phyloP scores from a whole-genome alignment of 1,140 invertebrate genomes.

The Acromyrmex heyeri region DNA sequence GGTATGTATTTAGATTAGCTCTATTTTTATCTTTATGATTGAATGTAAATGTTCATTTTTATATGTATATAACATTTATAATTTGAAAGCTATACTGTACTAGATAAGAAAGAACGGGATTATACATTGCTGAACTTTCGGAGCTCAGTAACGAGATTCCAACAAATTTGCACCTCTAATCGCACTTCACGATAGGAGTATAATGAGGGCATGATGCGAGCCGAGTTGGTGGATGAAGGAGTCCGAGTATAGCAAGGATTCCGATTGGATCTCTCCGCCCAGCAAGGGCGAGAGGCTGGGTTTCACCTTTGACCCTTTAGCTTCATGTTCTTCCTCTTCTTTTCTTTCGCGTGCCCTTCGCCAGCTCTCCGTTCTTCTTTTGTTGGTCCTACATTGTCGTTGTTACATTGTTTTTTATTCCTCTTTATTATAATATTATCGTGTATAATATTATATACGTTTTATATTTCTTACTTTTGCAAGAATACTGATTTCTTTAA shows the following conservation, averaged over 20 bases:
- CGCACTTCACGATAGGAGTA: conserved; percentile 77
- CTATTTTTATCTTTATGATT: neutral
- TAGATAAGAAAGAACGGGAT: conserved; percentile 21
- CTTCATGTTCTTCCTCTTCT: conserved; percentile 71
- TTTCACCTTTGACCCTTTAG: conserved; percentile 85
- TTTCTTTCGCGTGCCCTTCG: conserved; percentile 67
- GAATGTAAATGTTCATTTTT: neutral
- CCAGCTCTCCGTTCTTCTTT: conserved; percentile 65
- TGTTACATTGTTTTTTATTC: conserved; percentile 46
- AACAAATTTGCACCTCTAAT: conserved; percentile 79
- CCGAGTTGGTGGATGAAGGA: conserved; percentile 80
- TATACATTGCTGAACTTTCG: conserved; percentile 47
- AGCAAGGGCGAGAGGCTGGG: conserved; percentile 84
- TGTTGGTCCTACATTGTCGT: conserved; percentile 49
- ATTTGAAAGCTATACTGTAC: neutral
- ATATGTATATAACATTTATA: neutral
- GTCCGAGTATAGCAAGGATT: conserved; percentile 77
- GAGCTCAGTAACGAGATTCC: conserved; percentile 70
- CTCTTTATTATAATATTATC: conserved; percentile 65
- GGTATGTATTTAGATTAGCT: neutral
- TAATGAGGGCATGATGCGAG: conserved; percentile 82
- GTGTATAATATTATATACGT: conserved; percentile 37
- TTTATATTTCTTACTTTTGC: neutral
- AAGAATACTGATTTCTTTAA: neutral
- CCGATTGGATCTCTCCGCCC: conserved; percentile 84